These are phyloP conservation scores for Merops nubicus DNA, from an alignment of 2,113 vertebrate species.

Conservation along the genomic window DNA sequence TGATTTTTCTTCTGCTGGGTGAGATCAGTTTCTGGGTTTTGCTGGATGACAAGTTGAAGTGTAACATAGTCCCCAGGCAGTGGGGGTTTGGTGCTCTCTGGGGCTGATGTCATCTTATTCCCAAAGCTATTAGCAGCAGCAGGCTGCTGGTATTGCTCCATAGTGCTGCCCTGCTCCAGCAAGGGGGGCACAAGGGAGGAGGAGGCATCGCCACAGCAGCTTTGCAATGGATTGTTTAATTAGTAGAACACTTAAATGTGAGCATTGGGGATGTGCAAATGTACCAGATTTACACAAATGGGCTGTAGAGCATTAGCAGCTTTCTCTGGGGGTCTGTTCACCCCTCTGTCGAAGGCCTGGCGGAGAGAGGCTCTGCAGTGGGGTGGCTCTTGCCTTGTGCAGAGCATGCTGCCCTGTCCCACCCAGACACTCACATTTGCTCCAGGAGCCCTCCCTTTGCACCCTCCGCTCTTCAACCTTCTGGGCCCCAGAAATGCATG, in stretches of 20 bases:
- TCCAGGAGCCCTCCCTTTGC: neutral
- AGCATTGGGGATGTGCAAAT: neutral
- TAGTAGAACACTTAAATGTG: conserved; percentile 8
- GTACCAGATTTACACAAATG: neutral
- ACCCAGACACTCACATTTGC: neutral
- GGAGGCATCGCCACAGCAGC: neutral
- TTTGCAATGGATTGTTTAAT: conserved; percentile 22
- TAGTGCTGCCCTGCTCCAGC: neutral
- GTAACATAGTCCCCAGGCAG: conserved; percentile 46
- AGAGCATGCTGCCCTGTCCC: neutral
- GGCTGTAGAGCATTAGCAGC: neutral
- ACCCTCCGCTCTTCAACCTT: neutral
- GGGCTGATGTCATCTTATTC: neutral
- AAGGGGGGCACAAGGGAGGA: neutral
- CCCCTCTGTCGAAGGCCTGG: neutral
- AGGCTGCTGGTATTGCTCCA: neutral
- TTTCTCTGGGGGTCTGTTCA: neutral
- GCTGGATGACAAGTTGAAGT: conserved; percentile 65
- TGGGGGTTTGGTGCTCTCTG: neutral
- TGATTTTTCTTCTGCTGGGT: conserved; percentile 62
- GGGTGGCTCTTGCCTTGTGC: fast-evolving
- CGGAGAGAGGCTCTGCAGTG: neutral
- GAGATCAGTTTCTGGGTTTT: conserved; percentile 49
- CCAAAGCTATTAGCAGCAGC: conserved; percentile 41
- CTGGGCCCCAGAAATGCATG: neutral